Evolutionary conservation across 2,113 vertebrate species (phyloP).

Genomic region (Pteruthius melanotis): DNA sequence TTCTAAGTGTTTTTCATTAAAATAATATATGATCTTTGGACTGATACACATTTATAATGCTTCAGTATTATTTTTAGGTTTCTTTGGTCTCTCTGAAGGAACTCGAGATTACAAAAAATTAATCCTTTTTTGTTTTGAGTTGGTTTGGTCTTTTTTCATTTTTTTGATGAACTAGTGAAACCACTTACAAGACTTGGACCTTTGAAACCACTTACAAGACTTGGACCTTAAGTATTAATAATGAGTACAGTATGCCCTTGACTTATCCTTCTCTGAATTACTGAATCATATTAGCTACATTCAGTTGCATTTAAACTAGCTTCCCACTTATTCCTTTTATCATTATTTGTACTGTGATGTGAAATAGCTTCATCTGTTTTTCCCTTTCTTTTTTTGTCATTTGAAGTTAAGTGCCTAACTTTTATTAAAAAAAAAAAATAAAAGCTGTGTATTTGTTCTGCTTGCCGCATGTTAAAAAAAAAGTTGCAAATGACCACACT

Average conservation of each 20-base stretch:
- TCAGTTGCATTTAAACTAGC: not conserved
- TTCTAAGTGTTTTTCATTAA: not conserved
- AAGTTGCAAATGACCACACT: not conserved
- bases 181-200: not conserved
- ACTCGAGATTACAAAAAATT: not conserved
- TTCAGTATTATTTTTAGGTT: not conserved
- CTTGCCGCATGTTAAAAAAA: not conserved
- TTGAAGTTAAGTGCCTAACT: not conserved
- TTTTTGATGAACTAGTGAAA: not conserved
- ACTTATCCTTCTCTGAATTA: not conserved
- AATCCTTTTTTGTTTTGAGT: not conserved
- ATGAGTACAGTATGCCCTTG: not conserved
- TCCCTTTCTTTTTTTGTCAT: not conserved
- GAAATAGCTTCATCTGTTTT: not conserved
- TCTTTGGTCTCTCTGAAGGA: not conserved
- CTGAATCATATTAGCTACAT: not conserved
- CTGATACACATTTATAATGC: not conserved
- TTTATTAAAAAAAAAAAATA: not conserved
- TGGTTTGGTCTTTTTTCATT: not conserved
- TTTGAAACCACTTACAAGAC: not conserved
- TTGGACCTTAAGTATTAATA: not conserved
- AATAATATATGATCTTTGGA: not conserved
- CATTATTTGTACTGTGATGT: not conserved
- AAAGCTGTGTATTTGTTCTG: not conserved
- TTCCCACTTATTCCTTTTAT: not conserved